Conservation (phyloP, 2,113 vertebrate genomes). For the Tapirus terrestris region DNA sequence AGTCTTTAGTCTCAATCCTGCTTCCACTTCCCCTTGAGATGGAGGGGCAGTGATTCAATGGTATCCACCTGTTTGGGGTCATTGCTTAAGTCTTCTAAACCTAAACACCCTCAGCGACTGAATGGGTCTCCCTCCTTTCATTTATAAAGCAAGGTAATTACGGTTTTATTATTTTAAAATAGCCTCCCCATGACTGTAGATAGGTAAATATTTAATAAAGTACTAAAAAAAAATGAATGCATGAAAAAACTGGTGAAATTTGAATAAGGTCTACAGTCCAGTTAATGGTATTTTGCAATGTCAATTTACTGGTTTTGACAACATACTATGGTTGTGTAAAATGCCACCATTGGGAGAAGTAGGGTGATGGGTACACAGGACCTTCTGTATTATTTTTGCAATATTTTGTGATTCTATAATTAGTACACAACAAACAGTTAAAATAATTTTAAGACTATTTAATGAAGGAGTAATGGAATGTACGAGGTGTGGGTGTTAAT, state of each 20-base stretch:
- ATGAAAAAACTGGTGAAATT: not conserved
- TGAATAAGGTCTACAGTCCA: accelerated
- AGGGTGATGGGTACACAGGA: not conserved
- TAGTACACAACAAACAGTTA: not conserved
- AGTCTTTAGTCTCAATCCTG: not conserved
- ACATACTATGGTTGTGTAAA: not conserved
- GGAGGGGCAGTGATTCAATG: not conserved
- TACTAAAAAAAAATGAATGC: not conserved
- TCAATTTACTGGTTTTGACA: not conserved
- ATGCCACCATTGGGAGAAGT: too few relatives aligned
- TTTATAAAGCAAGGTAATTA: not conserved
- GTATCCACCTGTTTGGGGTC: not conserved
- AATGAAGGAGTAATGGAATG: not conserved
- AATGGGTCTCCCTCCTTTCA: not conserved
- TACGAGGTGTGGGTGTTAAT: accelerated
- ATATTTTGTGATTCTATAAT: not conserved
- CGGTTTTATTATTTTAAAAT: not conserved
- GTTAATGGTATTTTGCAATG: not conserved
- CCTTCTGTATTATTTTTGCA: not conserved
- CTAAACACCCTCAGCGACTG: not conserved
- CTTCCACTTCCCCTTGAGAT: not conserved
- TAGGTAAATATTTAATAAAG: not conserved
- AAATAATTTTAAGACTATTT: not conserved
- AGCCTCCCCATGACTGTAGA: not conserved
- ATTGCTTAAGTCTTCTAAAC: not conserved